These are phyloP conservation scores for Cantharis rufa DNA, from an alignment of 2,888 invertebrate species.

Conservation along the genomic window DNA sequence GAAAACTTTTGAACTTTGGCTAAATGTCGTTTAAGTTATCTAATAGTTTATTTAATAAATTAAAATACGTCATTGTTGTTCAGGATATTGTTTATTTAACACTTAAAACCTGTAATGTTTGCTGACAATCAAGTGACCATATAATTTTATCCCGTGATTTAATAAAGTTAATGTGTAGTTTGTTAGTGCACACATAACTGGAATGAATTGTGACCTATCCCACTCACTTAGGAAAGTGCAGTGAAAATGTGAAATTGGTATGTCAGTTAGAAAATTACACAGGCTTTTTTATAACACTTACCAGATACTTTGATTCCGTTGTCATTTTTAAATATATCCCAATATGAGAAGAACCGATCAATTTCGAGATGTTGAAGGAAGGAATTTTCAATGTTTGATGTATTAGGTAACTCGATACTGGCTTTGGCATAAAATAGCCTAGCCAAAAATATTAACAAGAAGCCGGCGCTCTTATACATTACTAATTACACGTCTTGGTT, in stretches of 20 bases:
- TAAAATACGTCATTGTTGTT: background rate
- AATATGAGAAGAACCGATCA: slow-evolving; percentile 59
- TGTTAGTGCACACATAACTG: slow-evolving; percentile 3
- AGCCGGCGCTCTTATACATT: slow-evolving; percentile 29
- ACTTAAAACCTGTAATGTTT: slow-evolving; percentile 25
- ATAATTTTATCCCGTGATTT: slow-evolving; percentile 7
- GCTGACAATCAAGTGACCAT: slow-evolving; percentile 26
- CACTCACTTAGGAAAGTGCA: slow-evolving; percentile 21
- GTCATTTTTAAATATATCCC: slow-evolving; percentile 60
- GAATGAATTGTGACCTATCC: slow-evolving; percentile 25
- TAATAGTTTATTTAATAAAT: background rate
- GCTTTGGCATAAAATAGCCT: slow-evolving; percentile 30
- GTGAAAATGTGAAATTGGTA: slow-evolving; percentile 14
- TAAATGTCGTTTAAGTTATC: background rate
- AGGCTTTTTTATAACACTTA: slow-evolving; percentile 34
- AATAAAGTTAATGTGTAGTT: background rate
- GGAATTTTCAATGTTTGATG: slow-evolving; percentile 58
- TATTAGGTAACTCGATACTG: slow-evolving; percentile 54
- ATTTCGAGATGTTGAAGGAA: slow-evolving; percentile 57
- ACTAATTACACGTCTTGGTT: slow-evolving; percentile 32
- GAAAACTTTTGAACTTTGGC: background rate
- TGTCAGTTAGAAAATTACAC: background rate
- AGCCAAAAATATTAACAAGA: slow-evolving; percentile 25
- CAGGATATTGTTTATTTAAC: background rate
- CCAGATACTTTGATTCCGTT: slow-evolving; percentile 56